Base-by-base conservation (phyloP, 2,113 vertebrate species). In the Lophura nycthemera region DNA sequence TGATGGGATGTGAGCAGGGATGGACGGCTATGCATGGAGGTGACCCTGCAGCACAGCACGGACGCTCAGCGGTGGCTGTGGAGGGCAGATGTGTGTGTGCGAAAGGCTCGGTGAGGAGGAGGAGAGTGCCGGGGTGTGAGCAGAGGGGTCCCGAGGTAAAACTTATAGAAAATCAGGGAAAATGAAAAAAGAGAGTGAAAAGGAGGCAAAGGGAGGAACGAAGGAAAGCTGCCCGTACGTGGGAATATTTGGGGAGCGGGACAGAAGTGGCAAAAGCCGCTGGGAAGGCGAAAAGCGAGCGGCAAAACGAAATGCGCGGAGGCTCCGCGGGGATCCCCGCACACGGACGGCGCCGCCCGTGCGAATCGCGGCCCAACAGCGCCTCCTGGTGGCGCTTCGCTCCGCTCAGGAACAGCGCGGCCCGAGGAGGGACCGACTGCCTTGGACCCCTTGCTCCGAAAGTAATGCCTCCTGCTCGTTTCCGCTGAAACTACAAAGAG, bases 1-100 rank as follows among this genome's bases (percentile, higher is more conserved):
- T 25, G 96, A 89, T 32, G 91, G 93, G 65, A 96, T 93, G 0
- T 3, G 67, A 82, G 78, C 83, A 89, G 9, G 63, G 32, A 74
- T n/a, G 21, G 2, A 67, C 38, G 45, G 75, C 34, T 40, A 7
- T 8, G 17, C 47, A 38, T 24, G 21, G 22, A 10, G 56, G 60
- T 24, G 48, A 29, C 7, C 2, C 29, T 5, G n/a, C 65, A 78
- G 65, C 38, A 24, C 0, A 0, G 6, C 10, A 59, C 64, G 27
- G 52, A 52, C 5, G 38, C 90, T 24, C 71, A 64, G 88, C 73
- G 22, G 48, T 24, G 67, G n/a, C 72, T 21, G 36, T 0, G 18
- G 6, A 47, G 89, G 82, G 69, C 82, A 80, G 45, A 40, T 8
- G 89, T 48, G 32, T 40, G 47, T 6, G 34, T 22, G 59, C 21